Conservation (phyloP, 2,888 invertebrate species). For the Phalera bucephala region DNA sequence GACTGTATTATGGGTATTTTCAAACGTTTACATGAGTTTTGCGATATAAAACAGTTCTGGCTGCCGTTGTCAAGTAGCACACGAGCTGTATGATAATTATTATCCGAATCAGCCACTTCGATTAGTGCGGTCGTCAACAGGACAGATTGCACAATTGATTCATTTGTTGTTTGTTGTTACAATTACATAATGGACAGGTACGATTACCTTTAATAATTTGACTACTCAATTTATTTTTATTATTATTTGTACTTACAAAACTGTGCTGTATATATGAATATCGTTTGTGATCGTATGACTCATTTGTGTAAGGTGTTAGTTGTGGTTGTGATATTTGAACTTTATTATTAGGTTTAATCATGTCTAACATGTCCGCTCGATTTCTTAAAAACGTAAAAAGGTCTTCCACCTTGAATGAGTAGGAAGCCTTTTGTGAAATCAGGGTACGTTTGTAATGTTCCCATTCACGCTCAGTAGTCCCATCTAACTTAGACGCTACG, state of each 20-base stretch:
- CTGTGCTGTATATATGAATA: neutral
- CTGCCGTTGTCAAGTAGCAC: conserved; percentile 12
- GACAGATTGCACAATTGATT: neutral
- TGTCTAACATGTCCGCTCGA: conserved; percentile 1
- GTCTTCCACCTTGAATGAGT: neutral
- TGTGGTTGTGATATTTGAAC: neutral
- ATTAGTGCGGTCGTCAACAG: conserved; percentile 3
- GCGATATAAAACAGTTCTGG: conserved; percentile 7
- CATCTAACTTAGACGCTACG: neutral
- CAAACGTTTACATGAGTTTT: conserved; percentile 8
- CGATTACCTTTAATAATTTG: no score
- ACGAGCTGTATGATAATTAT: conserved; percentile 9
- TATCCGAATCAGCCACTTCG: no score
- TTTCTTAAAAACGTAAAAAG: neutral
- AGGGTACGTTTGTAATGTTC: neutral
- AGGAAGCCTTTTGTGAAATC: neutral
- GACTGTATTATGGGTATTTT: conserved; percentile 7
- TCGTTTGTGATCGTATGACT: neutral
- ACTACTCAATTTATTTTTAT: no score
- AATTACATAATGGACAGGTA: neutral
- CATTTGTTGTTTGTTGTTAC: neutral
- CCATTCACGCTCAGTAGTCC: conserved; percentile 2
- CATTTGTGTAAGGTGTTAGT: neutral
- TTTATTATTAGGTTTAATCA: neutral
- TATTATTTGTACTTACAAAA: no score